Base-by-base conservation (phyloP, 2,113 vertebrate species). In the Xiphophorus hellerii region DNA sequence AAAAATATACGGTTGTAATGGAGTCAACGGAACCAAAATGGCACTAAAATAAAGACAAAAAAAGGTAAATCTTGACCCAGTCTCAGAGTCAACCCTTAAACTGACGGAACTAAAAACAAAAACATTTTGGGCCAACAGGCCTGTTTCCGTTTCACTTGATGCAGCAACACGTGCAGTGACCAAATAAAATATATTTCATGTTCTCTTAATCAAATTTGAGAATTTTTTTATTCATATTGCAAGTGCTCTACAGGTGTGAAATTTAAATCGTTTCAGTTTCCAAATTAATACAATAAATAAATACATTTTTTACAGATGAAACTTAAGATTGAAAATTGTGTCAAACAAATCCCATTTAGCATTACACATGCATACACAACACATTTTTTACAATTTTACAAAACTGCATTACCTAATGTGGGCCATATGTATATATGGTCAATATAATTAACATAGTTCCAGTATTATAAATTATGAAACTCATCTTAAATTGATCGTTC, bases 201-300 rank as follows among this genome's bases (percentile, higher is more conserved):
- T 30, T 69, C 12, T 82, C 63, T 75, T 33, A 10, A 75, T 33
- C 62, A 76, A 69, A 74, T 72, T 62, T 76, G 9, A 66, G 37
- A 87, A 86, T 92, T 92, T 92, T 93, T 92, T 92, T 92, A 94
- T 93, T 93, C 82, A 89, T 94, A 76, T 92, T 95, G 91, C 93
- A 91, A 92, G 94, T 95, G 94, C 93, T 94, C 65, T 93, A 91
- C 88, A 93, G 86, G 80, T 69, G 93, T 94, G 91, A 78, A 74
- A 58, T 81, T 88, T 89, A 92, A 90, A 88, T 90, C 12, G 86
- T 83, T 71, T 25, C 87, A 39, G 79, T 91, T 91, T 89, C 90
- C 91, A 93, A 91, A 91, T 76, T 1, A 90, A 92, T 63, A 84
- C 62, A 88, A 72, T 82, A 88, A 88, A 91, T 81, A 88, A 91